These are phyloP conservation scores for Microcaecilia unicolor DNA, from an alignment of 2,797 vertebrate species.

Conservation along the genomic window DNA sequence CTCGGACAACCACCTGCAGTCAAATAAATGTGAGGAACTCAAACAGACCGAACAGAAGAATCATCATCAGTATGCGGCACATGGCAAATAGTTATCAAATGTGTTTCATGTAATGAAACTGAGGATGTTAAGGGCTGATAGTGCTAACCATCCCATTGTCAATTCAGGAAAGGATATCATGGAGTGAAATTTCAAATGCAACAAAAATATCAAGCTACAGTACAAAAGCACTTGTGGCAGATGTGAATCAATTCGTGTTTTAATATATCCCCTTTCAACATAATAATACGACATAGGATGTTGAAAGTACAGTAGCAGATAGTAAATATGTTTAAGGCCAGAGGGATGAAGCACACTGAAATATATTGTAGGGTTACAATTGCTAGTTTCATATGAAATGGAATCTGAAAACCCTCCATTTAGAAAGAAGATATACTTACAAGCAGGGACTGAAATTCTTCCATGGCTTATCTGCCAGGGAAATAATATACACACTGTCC, in stretches of 20 bases:
- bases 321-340: not conserved
- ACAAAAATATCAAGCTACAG: slow-evolving; percentile 6
- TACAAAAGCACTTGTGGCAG: not conserved
- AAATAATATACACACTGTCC: too few species aligned
- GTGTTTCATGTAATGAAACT: not conserved
- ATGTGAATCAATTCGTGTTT: not conserved
- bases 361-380: too few species aligned
- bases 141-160: not conserved
- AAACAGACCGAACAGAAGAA: too few species aligned
- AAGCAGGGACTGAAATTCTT: too few species aligned
- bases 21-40: too few species aligned
- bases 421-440: too few species aligned
- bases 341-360: too few species aligned
- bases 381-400: too few species aligned
- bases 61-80: too few species aligned
- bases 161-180: not conserved
- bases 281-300: slow-evolving; percentile 1
- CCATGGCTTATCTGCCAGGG: too few species aligned
- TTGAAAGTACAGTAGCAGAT: slow-evolving; percentile 5
- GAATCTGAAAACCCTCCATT: too few species aligned
- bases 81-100: not conserved
- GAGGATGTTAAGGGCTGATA: not conserved
- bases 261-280: slow-evolving; percentile 1
- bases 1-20: too few species aligned
- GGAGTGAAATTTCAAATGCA: not conserved